Conservation (phyloP, 2,797 vertebrate genomes). For the Kryptopterus vitreolus region DNA sequence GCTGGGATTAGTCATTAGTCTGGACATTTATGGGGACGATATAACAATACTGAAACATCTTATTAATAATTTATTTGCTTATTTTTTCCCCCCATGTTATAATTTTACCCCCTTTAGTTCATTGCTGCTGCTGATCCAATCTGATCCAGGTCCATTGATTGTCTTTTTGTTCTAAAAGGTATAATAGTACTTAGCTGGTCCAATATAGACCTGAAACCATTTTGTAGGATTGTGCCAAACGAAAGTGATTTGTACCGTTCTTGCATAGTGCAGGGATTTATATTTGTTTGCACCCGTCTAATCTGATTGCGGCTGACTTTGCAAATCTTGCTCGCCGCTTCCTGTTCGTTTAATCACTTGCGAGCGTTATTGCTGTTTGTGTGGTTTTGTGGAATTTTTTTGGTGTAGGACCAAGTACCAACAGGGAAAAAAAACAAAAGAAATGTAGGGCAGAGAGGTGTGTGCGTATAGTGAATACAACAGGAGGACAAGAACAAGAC, state of each 20-base stretch:
- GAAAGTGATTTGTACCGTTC: background rate
- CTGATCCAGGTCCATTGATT: no score
- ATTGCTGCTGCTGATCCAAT: no score
- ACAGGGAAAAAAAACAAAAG: background rate
- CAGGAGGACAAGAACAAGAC: no score
- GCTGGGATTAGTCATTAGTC: background rate
- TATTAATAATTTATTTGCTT: background rate
- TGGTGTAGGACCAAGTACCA: background rate
- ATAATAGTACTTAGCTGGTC: no score
- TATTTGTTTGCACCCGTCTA: background rate
- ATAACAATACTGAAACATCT: background rate
- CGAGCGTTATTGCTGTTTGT: background rate
- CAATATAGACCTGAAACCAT: background rate
- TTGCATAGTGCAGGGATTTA: background rate
- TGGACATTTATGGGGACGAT: background rate
- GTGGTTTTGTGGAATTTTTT: background rate
- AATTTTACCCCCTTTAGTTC: no score
- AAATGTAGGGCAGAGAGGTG: background rate
- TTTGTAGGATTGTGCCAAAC: background rate
- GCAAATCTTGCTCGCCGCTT: background rate
- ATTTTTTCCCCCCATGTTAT: no score
- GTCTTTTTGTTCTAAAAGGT: no score
- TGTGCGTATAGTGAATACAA: background rate
- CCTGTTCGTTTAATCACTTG: background rate
- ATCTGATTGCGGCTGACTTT: background rate